A percentile compares a stretch with the other conserved stretches of the same genome.
These are phyloP conservation scores for Crocuta crocuta DNA, from an alignment of 2,113 vertebrate species.

Conservation along the genomic window DNA sequence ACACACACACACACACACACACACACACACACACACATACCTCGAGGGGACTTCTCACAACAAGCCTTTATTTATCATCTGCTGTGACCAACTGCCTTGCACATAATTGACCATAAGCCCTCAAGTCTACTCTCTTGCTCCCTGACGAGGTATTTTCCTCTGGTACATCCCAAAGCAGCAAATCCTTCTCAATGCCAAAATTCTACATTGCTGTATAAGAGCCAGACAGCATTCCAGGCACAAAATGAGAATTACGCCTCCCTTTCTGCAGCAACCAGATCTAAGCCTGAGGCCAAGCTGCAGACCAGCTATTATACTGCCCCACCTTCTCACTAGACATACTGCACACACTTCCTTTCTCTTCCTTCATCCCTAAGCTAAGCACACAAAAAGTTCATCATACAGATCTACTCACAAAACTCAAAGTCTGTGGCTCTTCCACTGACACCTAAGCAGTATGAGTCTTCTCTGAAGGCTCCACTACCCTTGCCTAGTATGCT, in stretches of 20 bases:
- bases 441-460: background rate
- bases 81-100: background rate
- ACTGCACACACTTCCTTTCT: background rate
- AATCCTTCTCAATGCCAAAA: background rate
- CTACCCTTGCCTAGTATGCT: background rate
- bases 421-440: background rate
- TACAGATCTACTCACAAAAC: background rate
- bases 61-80: background rate
- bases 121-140: background rate
- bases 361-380: background rate
- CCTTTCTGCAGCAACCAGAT: background rate
- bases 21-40: background rate
- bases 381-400: background rate
- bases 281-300: background rate
- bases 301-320: background rate
- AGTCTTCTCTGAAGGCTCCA: background rate
- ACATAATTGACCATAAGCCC: background rate
- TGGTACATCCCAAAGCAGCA: background rate
- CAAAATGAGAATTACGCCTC: background rate
- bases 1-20: background rate
- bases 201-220: background rate
- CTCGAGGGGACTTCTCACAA: background rate
- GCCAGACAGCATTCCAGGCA: background rate
- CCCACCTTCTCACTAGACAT: background rate
- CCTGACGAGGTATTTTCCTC: background rate